Base-by-base conservation (phyloP, 2,888 invertebrate species). In the Amphipyra tragopoginis region DNA sequence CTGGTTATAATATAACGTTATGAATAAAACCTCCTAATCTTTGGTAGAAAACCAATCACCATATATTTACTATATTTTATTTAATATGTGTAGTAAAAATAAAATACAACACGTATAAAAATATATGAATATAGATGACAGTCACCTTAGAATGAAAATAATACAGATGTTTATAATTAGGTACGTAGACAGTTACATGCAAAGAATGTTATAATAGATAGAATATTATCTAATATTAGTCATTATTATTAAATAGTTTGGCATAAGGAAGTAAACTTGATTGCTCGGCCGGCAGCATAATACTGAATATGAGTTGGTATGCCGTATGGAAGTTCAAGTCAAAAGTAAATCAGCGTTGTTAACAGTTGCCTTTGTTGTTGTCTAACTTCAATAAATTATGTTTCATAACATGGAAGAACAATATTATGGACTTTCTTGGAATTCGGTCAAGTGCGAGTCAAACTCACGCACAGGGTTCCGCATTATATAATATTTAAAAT, bases 1-100 rank as follows among this genome's bases (percentile, higher is more conserved):
- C 38, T 56, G 45, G 53, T 56, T 67, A 73, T 40, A 72, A 61
- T 50, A 44, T 48, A 51, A 49, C 9, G 14, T 72, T 66, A 55
- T 14, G 50, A 63, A 60, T 72, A 75, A 69, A 70, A 64, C 15
- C 26, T 73, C 54, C 54, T 64, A 77, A 54, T 77, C 79, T 77
- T 77, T 77, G 77, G 79, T 78, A 65, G 55, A 73, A 73, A 65
- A 64, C 61, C 66, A 66, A 72, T 73, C 60, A 65, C 52, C 60
- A 38, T 54, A 56, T 51, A 34, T 57, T 36, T 47, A 8, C 10
- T 51, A 57, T 48, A 57, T 40, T 33, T 34, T 45, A 54, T 57
- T 58, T 29, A 57, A 64, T 59, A 39, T 45, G 21, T 38, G 54
- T 66, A 54, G 50, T 70, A 70, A 49, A 66, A 72, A 68, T 57